Conservation (phyloP, 1,140 invertebrate species). For the Zelostemma sp. region DNA sequence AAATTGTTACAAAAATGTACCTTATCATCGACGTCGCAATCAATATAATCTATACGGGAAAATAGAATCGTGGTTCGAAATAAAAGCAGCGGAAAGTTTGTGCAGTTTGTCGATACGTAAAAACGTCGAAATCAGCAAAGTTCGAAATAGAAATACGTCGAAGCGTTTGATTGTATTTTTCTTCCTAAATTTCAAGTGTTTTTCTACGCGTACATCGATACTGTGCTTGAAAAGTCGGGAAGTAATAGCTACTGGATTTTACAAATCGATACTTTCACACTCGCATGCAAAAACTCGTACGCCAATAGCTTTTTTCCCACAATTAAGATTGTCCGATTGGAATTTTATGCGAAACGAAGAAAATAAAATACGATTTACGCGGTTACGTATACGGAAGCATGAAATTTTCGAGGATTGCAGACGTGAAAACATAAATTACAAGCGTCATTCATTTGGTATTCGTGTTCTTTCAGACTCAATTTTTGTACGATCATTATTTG, state of each 20-base stretch:
- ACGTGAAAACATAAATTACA: conserved; percentile 42
- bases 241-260: conserved; percentile 39
- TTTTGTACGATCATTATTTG: conserved; percentile 50
- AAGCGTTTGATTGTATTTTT: conserved; percentile 5
- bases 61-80: too few relatives aligned
- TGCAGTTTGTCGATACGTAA: background rate
- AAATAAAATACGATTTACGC: too few relatives aligned
- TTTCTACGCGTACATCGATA: conserved; percentile 37
- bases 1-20: too few relatives aligned
- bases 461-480: conserved; percentile 18
- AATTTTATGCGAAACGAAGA: too few relatives aligned
- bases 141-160: background rate
- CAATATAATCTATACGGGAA: too few relatives aligned
- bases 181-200: conserved; percentile 33
- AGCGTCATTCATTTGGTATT: conserved; percentile 19
- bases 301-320: conserved; percentile 28
- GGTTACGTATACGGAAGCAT: background rate
- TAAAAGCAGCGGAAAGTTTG: too few relatives aligned
- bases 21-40: too few relatives aligned
- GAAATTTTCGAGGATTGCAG: conserved; percentile 36
- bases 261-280: conserved; percentile 42
- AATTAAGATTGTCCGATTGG: conserved; percentile 25
- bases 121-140: conserved; percentile 20
- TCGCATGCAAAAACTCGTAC: conserved; percentile 37
- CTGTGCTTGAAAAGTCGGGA: conserved; percentile 20